A percentile compares a stretch with the other conserved stretches of the same genome.
phyloP scores from a whole-genome alignment of 2,797 vertebrate genomes.

The Toxotes lorentzi region DNA sequence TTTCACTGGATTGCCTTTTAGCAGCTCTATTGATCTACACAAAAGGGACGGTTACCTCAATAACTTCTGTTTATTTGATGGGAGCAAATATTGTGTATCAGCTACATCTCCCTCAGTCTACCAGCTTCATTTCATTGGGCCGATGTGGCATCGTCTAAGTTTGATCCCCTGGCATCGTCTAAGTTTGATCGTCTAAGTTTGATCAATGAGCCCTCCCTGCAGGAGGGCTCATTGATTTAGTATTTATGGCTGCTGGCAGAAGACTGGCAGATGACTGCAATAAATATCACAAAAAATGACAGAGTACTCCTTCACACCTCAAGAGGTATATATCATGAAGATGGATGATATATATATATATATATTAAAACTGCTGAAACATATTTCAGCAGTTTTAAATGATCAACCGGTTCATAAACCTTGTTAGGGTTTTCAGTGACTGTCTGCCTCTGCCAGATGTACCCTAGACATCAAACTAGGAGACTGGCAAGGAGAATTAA shows the following conservation, averaged over 20 bases:
- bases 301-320: not conserved
- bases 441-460: not conserved
- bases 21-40: not conserved
- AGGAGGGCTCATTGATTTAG: not conserved
- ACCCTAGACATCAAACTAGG: not conserved
- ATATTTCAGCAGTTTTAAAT: not conserved
- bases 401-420: not conserved
- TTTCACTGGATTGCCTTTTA: not conserved
- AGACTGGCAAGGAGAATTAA: not conserved
- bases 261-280: no score
- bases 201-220: no score
- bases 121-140: not conserved
- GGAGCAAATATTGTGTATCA: slow-evolving; percentile 19
- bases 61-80: slow-evolving; percentile 24
- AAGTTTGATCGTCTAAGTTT: not conserved
- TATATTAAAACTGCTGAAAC: no score
- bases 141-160: slow-evolving; percentile 12
- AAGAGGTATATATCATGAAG: not conserved
- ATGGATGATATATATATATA: no score
- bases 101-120: not conserved
- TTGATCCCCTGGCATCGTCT: slow-evolving; percentile 1
- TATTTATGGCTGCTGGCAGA: not conserved
- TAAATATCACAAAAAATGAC: not conserved
- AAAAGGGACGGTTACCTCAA: not conserved
- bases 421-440: not conserved